These are phyloP conservation scores for Orgyia antiqua DNA, from an alignment of 2,888 invertebrate genomes.

Conservation along the genomic window DNA sequence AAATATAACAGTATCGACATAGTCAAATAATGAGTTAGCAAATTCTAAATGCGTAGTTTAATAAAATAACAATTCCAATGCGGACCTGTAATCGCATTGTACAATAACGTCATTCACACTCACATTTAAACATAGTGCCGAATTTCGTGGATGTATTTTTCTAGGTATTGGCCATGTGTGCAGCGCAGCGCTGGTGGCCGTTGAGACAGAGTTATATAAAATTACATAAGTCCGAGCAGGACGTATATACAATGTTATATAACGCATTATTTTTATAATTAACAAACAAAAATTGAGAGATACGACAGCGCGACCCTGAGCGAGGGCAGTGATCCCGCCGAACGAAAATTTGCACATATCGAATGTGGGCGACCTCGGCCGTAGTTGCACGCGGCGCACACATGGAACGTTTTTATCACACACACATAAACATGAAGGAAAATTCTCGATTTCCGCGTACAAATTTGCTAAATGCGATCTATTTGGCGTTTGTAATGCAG, in stretches of 20 bases:
- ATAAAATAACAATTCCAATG: conserved; percentile 33
- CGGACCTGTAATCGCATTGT: conserved; percentile 74
- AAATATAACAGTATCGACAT: too few species aligned
- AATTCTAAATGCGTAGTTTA: conserved; percentile 20
- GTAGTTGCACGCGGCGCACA: conserved; percentile 62
- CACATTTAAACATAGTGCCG: conserved; percentile 56
- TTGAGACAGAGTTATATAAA: conserved; percentile 37
- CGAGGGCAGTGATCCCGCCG: conserved; percentile 67
- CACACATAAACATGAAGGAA: conserved; percentile 38
- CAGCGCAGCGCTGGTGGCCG: conserved; percentile 45
- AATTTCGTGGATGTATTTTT: conserved; percentile 75
- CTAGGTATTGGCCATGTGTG: conserved; percentile 59
- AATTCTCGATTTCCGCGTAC: conserved; percentile 65
- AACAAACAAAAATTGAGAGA: conserved; percentile 77
- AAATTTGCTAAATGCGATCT: conserved; percentile 14
- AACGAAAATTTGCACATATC: conserved; percentile 76
- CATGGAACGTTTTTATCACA: too few species aligned
- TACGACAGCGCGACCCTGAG: conserved; percentile 71
- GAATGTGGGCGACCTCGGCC: conserved; percentile 77
- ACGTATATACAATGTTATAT: conserved; percentile 56
- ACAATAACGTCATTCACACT: conserved; percentile 75
- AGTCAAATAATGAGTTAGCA: conserved; percentile 2
- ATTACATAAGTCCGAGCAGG: conserved; percentile 35
- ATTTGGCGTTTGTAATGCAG: conserved; percentile 11
- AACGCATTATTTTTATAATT: conserved; percentile 79